Conservation (phyloP, 2,797 vertebrate species). For the Otus scops region DNA sequence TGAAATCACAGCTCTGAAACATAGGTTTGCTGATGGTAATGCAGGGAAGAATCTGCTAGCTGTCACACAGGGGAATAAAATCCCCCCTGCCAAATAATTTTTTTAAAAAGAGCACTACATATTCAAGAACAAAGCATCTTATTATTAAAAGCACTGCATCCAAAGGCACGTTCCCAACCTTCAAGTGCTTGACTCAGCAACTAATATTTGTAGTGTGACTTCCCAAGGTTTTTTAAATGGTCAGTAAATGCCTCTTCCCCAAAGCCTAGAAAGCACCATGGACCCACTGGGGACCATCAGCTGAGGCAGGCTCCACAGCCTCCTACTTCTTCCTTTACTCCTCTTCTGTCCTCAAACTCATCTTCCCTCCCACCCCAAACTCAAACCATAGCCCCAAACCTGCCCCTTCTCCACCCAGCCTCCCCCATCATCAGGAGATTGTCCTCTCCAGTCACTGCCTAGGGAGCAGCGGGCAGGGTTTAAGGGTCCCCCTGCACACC, state of each 20-base stretch:
- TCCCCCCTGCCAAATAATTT: neutral
- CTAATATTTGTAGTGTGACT: neutral
- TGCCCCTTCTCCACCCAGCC: neutral
- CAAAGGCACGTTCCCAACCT: neutral
- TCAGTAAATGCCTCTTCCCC: neutral
- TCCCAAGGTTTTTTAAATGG: neutral
- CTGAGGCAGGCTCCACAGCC: neutral
- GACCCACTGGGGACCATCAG: neutral
- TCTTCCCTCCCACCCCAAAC: neutral
- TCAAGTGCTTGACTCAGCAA: constrained; percentile 7
- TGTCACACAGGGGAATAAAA: neutral
- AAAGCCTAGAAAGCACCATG: neutral
- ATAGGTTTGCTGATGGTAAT: neutral
- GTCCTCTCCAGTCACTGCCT: neutral
- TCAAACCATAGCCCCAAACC: neutral
- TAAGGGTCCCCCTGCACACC: neutral
- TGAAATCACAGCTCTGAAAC: neutral
- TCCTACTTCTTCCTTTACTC: neutral
- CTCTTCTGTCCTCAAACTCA: neutral
- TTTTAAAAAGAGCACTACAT: neutral
- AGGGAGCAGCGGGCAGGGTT: neutral
- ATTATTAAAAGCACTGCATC: neutral
- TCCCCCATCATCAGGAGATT: neutral
- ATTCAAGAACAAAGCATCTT: neutral
- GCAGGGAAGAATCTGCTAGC: neutral